A percentile compares a stretch with the other conserved stretches of the same genome.
phyloP scores from a whole-genome alignment of 2,113 vertebrate genomes.

The Tyrannus savana region DNA sequence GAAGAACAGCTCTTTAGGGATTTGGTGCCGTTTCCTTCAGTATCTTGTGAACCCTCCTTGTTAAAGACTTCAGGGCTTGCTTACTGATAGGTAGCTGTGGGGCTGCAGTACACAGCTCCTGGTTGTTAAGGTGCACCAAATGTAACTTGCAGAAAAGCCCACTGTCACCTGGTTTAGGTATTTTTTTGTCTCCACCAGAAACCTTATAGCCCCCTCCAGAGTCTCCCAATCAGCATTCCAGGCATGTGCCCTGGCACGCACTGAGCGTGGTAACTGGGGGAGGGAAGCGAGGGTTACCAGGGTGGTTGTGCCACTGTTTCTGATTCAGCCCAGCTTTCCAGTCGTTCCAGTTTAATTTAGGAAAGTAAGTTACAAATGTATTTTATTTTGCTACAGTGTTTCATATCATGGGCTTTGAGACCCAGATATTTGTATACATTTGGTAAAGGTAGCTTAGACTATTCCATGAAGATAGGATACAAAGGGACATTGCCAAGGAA shows the following conservation, averaged over 20 bases:
- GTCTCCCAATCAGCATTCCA: background rate
- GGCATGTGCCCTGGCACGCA: background rate
- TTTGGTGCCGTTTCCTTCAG: background rate
- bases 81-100: background rate
- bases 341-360: background rate
- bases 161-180: background rate
- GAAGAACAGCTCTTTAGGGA: conserved; percentile 24
- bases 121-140: background rate
- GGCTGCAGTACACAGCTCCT: background rate
- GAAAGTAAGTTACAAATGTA: background rate
- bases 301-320: background rate
- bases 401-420: background rate
- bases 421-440: background rate
- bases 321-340: background rate
- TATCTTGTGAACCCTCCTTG: background rate
- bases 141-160: background rate
- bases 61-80: background rate
- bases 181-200: background rate
- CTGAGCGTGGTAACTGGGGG: fast-evolving
- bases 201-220: background rate
- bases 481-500: background rate
- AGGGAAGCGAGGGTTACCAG: background rate
- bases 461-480: background rate
- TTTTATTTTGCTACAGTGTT: background rate
- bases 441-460: background rate